These are phyloP conservation scores for Smithornis capensis DNA, from an alignment of 2,113 vertebrate species.

Conservation along the genomic window DNA sequence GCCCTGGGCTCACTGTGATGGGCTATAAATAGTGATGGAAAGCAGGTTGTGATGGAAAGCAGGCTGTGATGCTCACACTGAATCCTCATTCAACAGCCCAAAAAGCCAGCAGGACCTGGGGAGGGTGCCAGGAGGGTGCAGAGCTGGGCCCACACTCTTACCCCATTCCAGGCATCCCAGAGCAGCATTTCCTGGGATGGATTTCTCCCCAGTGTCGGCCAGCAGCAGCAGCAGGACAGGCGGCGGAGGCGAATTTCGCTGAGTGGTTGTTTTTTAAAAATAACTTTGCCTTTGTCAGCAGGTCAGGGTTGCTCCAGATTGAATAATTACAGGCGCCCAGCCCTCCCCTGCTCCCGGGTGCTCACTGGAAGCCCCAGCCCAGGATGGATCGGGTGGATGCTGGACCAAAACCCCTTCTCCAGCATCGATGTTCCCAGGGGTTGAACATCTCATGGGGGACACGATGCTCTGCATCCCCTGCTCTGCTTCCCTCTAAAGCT, in stretches of 20 bases:
- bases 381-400: neutral
- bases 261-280: slow-evolving; percentile 72
- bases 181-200: neutral
- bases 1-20: neutral
- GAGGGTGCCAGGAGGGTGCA: neutral
- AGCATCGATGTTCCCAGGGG: neutral
- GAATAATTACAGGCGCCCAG: slow-evolving; percentile 39
- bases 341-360: slow-evolving; percentile 47
- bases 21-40: neutral
- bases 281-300: slow-evolving; percentile 74
- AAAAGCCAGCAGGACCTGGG: neutral
- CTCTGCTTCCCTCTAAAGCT: neutral
- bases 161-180: neutral
- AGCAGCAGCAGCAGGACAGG: slow-evolving; percentile 8
- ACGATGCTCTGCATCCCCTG: neutral
- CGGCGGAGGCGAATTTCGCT: slow-evolving; percentile 50
- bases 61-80: neutral
- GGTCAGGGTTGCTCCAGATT: slow-evolving; percentile 69
- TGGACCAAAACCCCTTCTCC: neutral
- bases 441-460: accelerated
- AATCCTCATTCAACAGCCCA: neutral
- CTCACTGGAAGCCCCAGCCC: neutral
- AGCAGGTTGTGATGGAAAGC: neutral
- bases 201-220: slow-evolving; percentile 4
- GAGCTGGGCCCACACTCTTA: accelerated